phyloP scores from a whole-genome alignment of 2,888 invertebrate species.

The Orchesellides sinensis region DNA sequence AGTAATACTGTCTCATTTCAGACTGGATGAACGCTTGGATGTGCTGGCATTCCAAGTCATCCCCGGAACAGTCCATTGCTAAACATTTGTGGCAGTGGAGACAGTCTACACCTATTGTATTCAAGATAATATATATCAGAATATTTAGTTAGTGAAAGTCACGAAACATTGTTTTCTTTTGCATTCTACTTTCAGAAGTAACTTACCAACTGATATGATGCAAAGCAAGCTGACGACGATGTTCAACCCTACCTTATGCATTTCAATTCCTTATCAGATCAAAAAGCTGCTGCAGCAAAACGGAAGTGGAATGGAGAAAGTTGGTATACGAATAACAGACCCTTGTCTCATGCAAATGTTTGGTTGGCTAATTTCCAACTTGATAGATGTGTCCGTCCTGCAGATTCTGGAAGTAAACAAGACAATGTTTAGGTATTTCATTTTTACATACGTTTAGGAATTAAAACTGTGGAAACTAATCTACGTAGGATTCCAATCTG shows the following conservation, averaged over 20 bases:
- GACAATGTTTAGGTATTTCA: no score
- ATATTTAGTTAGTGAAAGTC: background rate
- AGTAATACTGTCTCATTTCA: slow-evolving; percentile 57
- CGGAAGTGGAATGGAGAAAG: background rate
- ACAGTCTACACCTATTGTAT: slow-evolving; percentile 35
- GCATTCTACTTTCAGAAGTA: background rate
- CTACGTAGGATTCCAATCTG: no score
- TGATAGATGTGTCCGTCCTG: no score
- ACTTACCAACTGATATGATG: background rate
- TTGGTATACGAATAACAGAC: background rate
- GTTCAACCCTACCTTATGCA: background rate
- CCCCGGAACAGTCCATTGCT: slow-evolving; percentile 61
- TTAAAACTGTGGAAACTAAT: no score
- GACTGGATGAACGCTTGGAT: slow-evolving; percentile 51
- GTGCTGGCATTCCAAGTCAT: slow-evolving; percentile 36
- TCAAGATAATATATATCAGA: background rate
- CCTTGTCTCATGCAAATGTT: no score
- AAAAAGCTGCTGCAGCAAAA: background rate
- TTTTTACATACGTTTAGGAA: no score
- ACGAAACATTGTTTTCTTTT: no score
- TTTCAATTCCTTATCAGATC: background rate
- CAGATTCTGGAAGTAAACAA: no score
- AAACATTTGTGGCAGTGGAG: slow-evolving; percentile 69
- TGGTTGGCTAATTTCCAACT: no score
- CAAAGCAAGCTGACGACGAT: background rate